phyloP scores from a whole-genome alignment of 2,888 invertebrate genomes.

The Caenorhabditis panamensis region DNA sequence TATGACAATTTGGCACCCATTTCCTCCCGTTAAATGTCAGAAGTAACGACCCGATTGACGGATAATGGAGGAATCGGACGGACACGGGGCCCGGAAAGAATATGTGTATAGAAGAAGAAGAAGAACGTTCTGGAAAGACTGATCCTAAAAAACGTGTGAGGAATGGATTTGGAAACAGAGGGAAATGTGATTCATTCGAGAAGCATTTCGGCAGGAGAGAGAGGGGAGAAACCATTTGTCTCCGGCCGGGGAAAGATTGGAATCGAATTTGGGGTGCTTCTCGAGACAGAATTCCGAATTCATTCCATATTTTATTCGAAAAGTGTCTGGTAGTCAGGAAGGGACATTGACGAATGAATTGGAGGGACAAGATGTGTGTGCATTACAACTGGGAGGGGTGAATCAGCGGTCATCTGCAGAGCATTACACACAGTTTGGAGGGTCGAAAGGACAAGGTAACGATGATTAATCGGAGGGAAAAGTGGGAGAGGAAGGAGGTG shows the following conservation, averaged over 20 bases:
- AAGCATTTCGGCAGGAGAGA: not conserved
- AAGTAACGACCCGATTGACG: constrained; percentile 38
- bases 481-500: constrained; percentile 3
- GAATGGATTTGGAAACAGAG: not conserved
- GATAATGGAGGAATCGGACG: constrained; percentile 19
- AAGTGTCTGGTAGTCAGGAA: not conserved
- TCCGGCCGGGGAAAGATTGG: not conserved
- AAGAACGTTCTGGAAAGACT: not conserved
- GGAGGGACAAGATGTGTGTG: constrained; percentile 33
- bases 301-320: not conserved
- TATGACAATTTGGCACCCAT: constrained; percentile 4
- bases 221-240: not conserved
- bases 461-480: constrained; percentile 40
- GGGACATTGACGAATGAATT: constrained; percentile 46
- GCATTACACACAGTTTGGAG: constrained; percentile 26
- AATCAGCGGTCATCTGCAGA: constrained; percentile 44
- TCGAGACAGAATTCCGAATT: constrained; percentile 9
- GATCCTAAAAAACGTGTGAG: constrained; percentile 2
- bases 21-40: constrained; percentile 25
- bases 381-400: constrained; percentile 47
- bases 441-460: constrained; percentile 24
- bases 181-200: constrained; percentile 23
- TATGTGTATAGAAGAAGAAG: constrained; percentile 2
- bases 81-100: not conserved
- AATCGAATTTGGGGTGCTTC: not conserved